Evolutionary conservation across 2,797 vertebrate genomes (phyloP), one percentile per base, ranked within the genome.

Genomic region (Pseudochaenichthys georgianus): DNA sequence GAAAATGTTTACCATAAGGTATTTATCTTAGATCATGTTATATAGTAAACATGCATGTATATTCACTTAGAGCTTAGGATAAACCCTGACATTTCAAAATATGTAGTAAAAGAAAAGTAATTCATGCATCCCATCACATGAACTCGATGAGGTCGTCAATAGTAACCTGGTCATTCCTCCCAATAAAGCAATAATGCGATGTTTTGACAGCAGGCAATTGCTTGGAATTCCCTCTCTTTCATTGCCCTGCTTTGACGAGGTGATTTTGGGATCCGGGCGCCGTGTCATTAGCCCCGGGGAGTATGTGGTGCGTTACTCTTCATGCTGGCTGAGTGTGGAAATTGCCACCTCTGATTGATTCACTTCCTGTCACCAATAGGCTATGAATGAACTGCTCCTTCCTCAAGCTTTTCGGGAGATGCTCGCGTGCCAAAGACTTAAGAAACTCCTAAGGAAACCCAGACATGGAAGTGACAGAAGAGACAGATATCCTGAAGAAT

Each of bases 321-420:
- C 82, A 60, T 85, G 81, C 76, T 61, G 45, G 81, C 76, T 62
- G 80, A 83, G 90, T 88, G 91, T 90, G 85, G 85, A 88, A 92
- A 89, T 91, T 82, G 82, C 63, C 87, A 87, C 87, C 88, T 83
- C 87, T 93, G 92, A 93, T 78, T 91, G 89, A 93, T 92, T 89
- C 81, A 73, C 81, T 87, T 88, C 84, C 90, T 92, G 90, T 94
- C 92, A 93, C 86, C 88, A 90, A 57, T 77, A 79, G 82, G 86
- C 91, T 85, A 85, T 87, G 87, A 81, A 91, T 90, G 81, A 87
- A 88, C 78, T 42, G 42, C 54, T 47, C 64, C 72, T 46, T 81
- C 80, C 81, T 79, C 53, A 46, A 75, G 62, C 50, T 70, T 16
- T 64, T 66, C 19, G 1, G 9, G 45, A 76, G 57, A 83, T 83